Evolutionary conservation across 2,797 vertebrate species (phyloP).

Genomic region (Chaetodon trifasciatus): DNA sequence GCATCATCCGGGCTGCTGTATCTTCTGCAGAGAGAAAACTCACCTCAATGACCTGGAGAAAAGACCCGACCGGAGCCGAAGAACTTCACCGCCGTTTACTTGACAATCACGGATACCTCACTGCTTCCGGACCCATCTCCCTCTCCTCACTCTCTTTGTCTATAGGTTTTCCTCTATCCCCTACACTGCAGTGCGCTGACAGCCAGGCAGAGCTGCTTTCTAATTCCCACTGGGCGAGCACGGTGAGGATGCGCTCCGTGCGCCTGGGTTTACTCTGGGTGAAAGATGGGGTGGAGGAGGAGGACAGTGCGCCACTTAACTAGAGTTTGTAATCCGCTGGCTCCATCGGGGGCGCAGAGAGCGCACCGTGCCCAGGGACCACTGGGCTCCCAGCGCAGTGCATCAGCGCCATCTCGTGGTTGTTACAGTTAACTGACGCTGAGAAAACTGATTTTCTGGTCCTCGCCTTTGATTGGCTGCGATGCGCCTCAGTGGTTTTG

Average conservation of each 20-base stretch:
- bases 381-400: background rate
- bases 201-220: conserved; percentile 50
- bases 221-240: conserved; percentile 47
- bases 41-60: conserved; percentile 78
- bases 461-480: conserved; percentile 67
- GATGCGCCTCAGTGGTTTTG: conserved; percentile 63
- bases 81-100: conserved; percentile 80
- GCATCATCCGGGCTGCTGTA: conserved; percentile 34
- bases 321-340: conserved; percentile 81
- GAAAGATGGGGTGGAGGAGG: conserved; percentile 69
- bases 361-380: conserved; percentile 56
- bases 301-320: conserved; percentile 79
- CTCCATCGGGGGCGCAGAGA: conserved; percentile 73
- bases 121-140: conserved; percentile 79
- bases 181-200: conserved; percentile 63
- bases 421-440: rapidly evolving
- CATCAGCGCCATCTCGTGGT: conserved; percentile 72
- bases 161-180: conserved; percentile 47
- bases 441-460: background rate
- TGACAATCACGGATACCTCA: conserved; percentile 76
- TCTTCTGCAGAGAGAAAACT: conserved; percentile 71
- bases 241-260: conserved; percentile 70
- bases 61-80: conserved; percentile 72
- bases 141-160: conserved; percentile 68
- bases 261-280: conserved; percentile 71